Evolutionary conservation across 2,797 vertebrate genomes (phyloP).

Genomic region (Scolopax rusticola): DNA sequence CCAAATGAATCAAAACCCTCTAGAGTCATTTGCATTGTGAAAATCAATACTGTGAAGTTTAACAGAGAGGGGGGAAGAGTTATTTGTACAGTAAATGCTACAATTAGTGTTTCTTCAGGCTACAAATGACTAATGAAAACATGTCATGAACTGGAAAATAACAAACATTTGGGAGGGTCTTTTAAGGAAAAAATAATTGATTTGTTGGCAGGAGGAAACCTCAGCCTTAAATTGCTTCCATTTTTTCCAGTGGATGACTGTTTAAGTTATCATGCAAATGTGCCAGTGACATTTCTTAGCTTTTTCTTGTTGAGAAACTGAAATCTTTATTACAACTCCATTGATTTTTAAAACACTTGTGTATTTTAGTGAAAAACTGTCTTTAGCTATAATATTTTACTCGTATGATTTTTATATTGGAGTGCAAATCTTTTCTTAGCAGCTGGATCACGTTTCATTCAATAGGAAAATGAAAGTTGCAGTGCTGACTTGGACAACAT

Average conservation of each 20-base stretch:
- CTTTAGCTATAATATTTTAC: neutral
- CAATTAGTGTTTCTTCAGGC: slow-evolving; percentile 6
- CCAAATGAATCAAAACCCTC: neutral
- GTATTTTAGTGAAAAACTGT: neutral
- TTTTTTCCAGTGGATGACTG: neutral
- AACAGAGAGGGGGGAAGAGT: neutral
- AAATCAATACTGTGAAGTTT: slow-evolving; percentile 10
- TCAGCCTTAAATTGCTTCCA: neutral
- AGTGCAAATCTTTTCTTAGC: neutral
- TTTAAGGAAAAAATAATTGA: neutral
- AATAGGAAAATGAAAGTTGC: neutral
- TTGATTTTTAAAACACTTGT: neutral
- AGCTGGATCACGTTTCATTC: neutral
- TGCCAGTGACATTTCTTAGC: neutral
- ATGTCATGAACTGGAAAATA: neutral
- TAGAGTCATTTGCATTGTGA: neutral
- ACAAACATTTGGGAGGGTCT: neutral
- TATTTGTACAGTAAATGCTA: neutral
- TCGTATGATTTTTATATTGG: neutral
- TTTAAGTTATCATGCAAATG: neutral
- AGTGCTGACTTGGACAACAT: neutral
- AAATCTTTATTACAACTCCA: neutral
- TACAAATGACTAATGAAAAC: neutral
- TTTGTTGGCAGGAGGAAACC: slow-evolving; percentile 28
- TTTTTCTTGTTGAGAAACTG: neutral